Conservation (phyloP, 2,797 vertebrate species). For the Clarias platycephalus region DNA sequence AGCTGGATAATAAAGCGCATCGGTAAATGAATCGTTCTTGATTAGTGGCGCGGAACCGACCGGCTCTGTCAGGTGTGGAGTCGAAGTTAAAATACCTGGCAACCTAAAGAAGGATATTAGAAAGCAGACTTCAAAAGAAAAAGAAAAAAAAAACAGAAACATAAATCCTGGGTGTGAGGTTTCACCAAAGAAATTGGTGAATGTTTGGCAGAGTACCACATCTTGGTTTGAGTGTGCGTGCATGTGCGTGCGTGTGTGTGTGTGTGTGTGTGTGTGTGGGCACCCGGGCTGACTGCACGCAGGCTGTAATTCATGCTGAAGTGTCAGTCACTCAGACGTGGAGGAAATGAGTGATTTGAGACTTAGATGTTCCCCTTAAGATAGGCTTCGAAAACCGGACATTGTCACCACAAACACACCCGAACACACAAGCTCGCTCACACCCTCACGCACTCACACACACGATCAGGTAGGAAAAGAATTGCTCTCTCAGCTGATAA, state of each 20-base stretch:
- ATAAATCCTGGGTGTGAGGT: too few relatives aligned
- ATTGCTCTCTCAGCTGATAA: slow-evolving; percentile 22
- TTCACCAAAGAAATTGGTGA: neutral
- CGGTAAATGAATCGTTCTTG: neutral
- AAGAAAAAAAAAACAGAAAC: neutral
- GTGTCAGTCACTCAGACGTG: slow-evolving; percentile 73
- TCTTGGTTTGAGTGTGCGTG: neutral
- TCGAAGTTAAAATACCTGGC: neutral
- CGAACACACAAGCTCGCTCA: slow-evolving; percentile 58
- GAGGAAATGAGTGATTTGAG: slow-evolving; percentile 76
- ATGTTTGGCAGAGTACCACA: neutral
- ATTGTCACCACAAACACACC: slow-evolving; percentile 63
- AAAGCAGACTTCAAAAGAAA: too few relatives aligned
- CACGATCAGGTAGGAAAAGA: slow-evolving; percentile 49
- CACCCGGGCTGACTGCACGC: neutral
- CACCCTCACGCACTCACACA: slow-evolving; percentile 69
- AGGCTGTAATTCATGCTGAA: slow-evolving; percentile 50
- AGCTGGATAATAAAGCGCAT: neutral
- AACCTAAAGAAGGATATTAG: neutral
- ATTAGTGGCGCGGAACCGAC: neutral
- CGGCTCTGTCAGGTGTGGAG: neutral
- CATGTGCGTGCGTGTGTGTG: slow-evolving; percentile 19
- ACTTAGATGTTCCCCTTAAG: neutral
- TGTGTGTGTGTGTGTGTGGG: slow-evolving; percentile 15
- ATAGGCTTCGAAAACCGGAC: slow-evolving; percentile 2